Evolutionary conservation across 2,797 vertebrate genomes (phyloP), one percentile per base, ranked within the genome.

Genomic region (Chelon auratus): DNA sequence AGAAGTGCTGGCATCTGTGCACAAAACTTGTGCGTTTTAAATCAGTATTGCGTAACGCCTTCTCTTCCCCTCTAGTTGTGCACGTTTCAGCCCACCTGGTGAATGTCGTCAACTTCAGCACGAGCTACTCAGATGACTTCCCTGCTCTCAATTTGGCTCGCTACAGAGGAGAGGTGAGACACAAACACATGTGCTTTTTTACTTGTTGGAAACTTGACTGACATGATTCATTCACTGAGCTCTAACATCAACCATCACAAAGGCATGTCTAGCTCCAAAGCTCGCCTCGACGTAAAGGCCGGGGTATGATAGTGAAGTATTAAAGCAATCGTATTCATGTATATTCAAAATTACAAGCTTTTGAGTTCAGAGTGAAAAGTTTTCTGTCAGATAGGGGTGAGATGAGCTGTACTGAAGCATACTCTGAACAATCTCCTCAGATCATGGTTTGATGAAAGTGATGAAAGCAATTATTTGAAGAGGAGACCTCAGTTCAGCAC

Each of bases 51-150:
- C 71, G 0, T 73, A 40, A 73, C 33, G n/a, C 9, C 56, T 71
- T 81, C 54, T 72, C 40, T 47, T 74, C 55, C 33, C 18, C 37
- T 81, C 37, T 24, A 97, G 96, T 94, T 4, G 78, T 96, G 45
- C 97, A 98, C 5, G 97, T 97, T 81, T 95, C 95, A 57, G 97
- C 97, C 78, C 97, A 98, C 80, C 87, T 98, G 87, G 92, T 95
- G 66, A 98, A 98, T 1, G 91, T 94, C 0, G 83, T 96, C 78
- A 97, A 95, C 89, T 99, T 99, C 92, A 98, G 97, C 18, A 86
- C 87, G 30, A 93, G 95, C 80, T 99, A 96, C 93, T 95, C 78
- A 0, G 95, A 97, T 24, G 95, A 98, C 18, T 98, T 97, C 51
- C 87, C 95, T 13, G 91, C 95, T 51, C 91, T 99, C 70, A 99